These are phyloP conservation scores for Charina bottae DNA, from an alignment of 2,113 vertebrate genomes.

Conservation along the genomic window DNA sequence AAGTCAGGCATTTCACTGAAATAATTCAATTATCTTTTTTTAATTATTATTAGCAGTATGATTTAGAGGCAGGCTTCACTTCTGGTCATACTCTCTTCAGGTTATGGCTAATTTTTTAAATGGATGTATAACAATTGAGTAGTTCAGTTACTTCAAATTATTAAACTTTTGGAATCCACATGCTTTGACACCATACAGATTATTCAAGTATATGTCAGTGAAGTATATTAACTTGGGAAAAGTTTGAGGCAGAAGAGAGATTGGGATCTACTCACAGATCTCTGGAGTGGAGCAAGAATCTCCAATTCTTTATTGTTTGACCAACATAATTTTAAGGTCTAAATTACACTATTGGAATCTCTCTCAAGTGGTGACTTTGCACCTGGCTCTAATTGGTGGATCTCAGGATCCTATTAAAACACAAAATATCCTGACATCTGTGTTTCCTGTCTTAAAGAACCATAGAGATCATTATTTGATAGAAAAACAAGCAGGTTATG, in stretches of 20 bases:
- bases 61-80: not conserved
- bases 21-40: not conserved
- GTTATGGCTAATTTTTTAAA: not conserved
- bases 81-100: not conserved
- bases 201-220: not conserved
- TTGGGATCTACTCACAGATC: not conserved
- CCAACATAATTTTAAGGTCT: not conserved
- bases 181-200: not conserved
- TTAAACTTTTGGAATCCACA: not conserved
- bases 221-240: too few relatives aligned
- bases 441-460: not conserved
- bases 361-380: not conserved
- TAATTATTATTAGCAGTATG: not conserved
- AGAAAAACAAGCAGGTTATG: not conserved
- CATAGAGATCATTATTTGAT: not conserved
- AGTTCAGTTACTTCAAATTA: not conserved
- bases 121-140: not conserved
- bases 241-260: too few relatives aligned
- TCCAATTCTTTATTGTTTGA: not conserved
- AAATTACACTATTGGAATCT: not conserved
- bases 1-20: not conserved
- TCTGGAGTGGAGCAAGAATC: not conserved
- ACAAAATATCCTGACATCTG: not conserved
- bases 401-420: not conserved
- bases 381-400: not conserved